Conservation (phyloP, 2,113 vertebrate genomes). For the Cettia cetti region DNA sequence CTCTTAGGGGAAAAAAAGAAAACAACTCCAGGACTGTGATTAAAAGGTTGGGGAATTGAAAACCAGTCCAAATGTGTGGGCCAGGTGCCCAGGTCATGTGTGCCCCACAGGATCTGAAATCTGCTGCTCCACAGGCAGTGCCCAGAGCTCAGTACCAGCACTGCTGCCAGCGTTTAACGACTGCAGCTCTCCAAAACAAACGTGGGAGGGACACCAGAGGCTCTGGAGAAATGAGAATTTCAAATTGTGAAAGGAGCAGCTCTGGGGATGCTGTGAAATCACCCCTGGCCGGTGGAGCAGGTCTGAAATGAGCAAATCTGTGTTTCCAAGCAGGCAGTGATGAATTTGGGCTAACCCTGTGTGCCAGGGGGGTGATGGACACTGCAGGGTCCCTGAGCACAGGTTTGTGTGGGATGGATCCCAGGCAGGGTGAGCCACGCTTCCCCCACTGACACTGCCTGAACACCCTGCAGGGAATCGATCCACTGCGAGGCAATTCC, state of each 20-base stretch:
- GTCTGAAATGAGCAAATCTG: neutral
- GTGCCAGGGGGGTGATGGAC: neutral
- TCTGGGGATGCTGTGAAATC: neutral
- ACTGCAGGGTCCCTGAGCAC: neutral
- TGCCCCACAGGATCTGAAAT: neutral
- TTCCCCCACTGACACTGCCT: neutral
- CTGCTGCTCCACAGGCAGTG: neutral
- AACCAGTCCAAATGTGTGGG: neutral
- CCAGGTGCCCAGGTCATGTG: neutral
- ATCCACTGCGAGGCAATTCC: conserved; percentile 30
- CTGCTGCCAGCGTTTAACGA: neutral
- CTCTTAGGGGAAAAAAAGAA: neutral
- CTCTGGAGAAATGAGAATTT: neutral
- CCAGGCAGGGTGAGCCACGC: neutral
- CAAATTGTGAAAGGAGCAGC: neutral
- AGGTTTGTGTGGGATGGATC: rapidly evolving
- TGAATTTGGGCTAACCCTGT: neutral
- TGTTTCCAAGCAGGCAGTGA: neutral
- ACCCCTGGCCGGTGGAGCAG: neutral
- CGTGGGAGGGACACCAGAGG: neutral
- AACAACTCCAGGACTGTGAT: neutral
- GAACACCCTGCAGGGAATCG: neutral
- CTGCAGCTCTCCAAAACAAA: neutral
- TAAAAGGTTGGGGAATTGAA: neutral
- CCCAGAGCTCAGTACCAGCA: neutral